Percentiles rank a stretch among this genome's conserved stretches.
phyloP scores from a whole-genome alignment of 2,113 vertebrate species.

The Apaloderma vittatum region DNA sequence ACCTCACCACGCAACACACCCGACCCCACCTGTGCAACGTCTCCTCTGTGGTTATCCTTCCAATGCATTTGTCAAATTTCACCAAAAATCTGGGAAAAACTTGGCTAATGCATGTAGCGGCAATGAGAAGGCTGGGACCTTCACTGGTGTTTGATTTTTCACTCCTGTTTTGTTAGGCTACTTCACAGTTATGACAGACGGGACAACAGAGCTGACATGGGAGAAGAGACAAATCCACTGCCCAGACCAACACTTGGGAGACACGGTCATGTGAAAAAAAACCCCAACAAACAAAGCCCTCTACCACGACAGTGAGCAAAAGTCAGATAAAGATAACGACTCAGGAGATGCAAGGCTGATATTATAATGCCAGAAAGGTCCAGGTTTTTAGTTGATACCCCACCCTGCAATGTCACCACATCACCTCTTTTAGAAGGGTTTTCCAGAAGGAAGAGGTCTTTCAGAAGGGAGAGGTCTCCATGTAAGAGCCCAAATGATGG shows the following conservation, averaged over 20 bases:
- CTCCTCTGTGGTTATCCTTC: not conserved
- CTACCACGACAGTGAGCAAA: fast-evolving
- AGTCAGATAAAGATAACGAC: not conserved
- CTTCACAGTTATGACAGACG: no score
- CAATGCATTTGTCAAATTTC: fast-evolving
- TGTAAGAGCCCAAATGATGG: not conserved
- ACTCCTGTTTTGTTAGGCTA: not conserved
- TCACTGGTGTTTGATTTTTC: fast-evolving
- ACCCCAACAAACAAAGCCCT: not conserved
- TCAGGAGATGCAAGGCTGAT: not conserved
- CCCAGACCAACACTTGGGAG: not conserved
- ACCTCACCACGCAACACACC: fast-evolving
- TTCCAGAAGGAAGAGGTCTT: not conserved
- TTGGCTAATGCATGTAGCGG: not conserved
- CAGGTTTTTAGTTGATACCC: not conserved
- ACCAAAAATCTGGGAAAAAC: not conserved
- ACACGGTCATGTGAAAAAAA: fast-evolving
- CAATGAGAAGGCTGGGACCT: not conserved
- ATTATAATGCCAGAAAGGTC: not conserved
- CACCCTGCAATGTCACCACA: not conserved
- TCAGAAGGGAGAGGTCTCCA: not conserved
- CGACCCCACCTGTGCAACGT: fast-evolving
- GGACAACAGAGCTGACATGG: not conserved
- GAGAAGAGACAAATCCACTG: not conserved
- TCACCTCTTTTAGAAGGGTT: not conserved